phyloP scores from a whole-genome alignment of 2,888 invertebrate genomes.

The Phasia obesa region DNA sequence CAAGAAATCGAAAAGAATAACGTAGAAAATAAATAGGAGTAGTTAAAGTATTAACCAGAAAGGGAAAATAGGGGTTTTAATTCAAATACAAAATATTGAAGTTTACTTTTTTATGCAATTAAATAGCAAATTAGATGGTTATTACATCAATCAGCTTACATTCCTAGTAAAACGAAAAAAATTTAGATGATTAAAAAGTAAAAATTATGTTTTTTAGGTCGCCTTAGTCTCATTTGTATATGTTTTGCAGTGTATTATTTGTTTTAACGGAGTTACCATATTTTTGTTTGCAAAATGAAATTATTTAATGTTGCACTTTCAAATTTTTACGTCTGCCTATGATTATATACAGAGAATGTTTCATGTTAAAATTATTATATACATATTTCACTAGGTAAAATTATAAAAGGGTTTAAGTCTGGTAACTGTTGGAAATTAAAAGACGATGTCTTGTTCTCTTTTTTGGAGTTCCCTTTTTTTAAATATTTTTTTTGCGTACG shows the following conservation, averaged over 20 bases:
- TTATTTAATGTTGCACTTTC: background rate
- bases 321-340: background rate
- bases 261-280: slow-evolving; percentile 6
- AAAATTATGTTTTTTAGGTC: slow-evolving; percentile 71
- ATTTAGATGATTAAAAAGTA: slow-evolving; percentile 42
- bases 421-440: slow-evolving; percentile 42
- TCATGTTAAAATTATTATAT: background rate
- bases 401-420: slow-evolving; percentile 4
- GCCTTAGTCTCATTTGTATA: slow-evolving; percentile 70
- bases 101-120: too few species aligned
- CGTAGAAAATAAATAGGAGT: too few species aligned
- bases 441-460: slow-evolving; percentile 62
- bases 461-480: slow-evolving; percentile 46
- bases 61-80: too few species aligned
- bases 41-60: too few species aligned
- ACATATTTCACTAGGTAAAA: too few species aligned
- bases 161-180: background rate
- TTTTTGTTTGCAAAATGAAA: background rate
- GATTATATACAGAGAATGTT: background rate
- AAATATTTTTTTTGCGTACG: slow-evolving; percentile 64
- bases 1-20: background rate
- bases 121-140: background rate
- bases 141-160: background rate
- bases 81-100: background rate
- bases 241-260: slow-evolving; percentile 14